A percentile compares a stretch with the other conserved stretches of the same genome.
phyloP scores from a whole-genome alignment of 2,113 vertebrate species.

The Bettongia penicillata region DNA sequence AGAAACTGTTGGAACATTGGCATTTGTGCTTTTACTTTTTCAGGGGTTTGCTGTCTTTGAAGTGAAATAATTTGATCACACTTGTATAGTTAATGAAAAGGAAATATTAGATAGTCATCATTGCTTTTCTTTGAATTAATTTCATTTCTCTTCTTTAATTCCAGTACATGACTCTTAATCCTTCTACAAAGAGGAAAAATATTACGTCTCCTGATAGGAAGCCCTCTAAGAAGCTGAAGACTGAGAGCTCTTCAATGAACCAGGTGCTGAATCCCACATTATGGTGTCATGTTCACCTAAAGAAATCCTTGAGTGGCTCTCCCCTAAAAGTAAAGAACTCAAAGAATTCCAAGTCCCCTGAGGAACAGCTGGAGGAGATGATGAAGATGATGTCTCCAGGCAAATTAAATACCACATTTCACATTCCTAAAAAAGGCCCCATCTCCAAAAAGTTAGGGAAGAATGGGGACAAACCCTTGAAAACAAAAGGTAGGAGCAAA shows the following conservation, averaged over 20 bases:
- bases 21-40: constrained; percentile 27
- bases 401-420: constrained; percentile 82
- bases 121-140: constrained; percentile 60
- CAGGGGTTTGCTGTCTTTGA: background rate
- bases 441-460: constrained; percentile 78
- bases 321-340: constrained; percentile 94
- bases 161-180: constrained; percentile 96
- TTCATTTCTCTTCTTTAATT: constrained; percentile 75
- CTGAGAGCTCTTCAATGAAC: constrained; percentile 84
- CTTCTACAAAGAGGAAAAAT: constrained; percentile 93
- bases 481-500: constrained; percentile 85
- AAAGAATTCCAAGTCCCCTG: constrained; percentile 88
- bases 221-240: constrained; percentile 89
- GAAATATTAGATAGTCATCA: constrained; percentile 14
- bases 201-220: constrained; percentile 91
- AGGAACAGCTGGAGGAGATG: constrained; percentile 86
- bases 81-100: constrained; percentile 10
- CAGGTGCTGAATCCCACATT: constrained; percentile 92
- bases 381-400: constrained; percentile 86
- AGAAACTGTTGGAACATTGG: background rate
- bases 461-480: constrained; percentile 80
- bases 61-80: constrained; percentile 44
- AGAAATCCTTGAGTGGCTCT: constrained; percentile 91
- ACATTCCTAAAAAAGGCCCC: constrained; percentile 84
- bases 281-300: constrained; percentile 94